Evolutionary conservation across 2,888 invertebrate species (phyloP).

Genomic region (Dicranocentrus wangi): DNA sequence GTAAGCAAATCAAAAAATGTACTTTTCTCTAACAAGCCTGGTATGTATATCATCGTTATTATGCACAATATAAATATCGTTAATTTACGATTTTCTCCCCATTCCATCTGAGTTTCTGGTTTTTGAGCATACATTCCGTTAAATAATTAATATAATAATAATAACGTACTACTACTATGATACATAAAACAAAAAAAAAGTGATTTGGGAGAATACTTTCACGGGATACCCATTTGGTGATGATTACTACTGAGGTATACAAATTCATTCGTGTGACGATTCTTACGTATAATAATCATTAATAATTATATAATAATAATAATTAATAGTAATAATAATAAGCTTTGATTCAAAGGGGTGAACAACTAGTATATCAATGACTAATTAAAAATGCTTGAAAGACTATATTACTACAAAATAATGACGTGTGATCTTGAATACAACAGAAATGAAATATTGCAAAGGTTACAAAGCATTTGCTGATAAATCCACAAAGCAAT

Average conservation of each 20-base stretch:
- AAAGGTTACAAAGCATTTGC: slow-evolving; percentile 43
- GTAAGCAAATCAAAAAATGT: slow-evolving; percentile 40
- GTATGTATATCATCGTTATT: not conserved
- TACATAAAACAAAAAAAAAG: slow-evolving; percentile 11
- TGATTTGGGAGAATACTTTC: slow-evolving; percentile 48
- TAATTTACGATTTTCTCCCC: slow-evolving; percentile 36
- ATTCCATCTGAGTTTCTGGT: slow-evolving; percentile 44
- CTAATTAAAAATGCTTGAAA: slow-evolving; percentile 64
- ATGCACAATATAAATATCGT: slow-evolving; percentile 38
- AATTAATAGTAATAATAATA: slow-evolving; percentile 24
- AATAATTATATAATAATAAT: not conserved
- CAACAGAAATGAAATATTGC: slow-evolving; percentile 25
- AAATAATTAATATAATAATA: slow-evolving; percentile 26
- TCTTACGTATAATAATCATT: slow-evolving; percentile 7
- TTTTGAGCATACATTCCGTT: slow-evolving; percentile 63
- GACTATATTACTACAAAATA: slow-evolving; percentile 61
- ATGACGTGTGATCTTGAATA: slow-evolving; percentile 28
- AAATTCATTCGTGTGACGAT: slow-evolving; percentile 19
- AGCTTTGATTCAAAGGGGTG: slow-evolving; percentile 59
- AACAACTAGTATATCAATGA: slow-evolving; percentile 62
- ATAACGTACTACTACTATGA: slow-evolving; percentile 25
- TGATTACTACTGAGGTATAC: slow-evolving; percentile 47
- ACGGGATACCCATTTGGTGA: slow-evolving; percentile 54
- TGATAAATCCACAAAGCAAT: slow-evolving; percentile 19
- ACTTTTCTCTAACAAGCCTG: slow-evolving; percentile 18